phyloP scores from a whole-genome alignment of 2,113 vertebrate genomes.

The Ceratotherium simum region DNA sequence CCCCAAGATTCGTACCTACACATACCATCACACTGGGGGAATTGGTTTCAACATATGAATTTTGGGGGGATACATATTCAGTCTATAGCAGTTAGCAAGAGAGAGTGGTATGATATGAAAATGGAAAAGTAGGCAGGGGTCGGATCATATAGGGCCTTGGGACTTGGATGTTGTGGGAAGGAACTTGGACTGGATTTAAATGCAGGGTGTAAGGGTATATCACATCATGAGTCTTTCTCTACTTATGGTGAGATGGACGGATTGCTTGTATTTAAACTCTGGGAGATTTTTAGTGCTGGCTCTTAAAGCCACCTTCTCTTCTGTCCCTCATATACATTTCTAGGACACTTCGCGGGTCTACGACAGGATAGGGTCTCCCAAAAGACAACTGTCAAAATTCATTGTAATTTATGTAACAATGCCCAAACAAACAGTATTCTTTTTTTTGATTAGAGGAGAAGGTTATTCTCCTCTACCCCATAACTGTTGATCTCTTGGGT shows the following conservation, averaged over 20 bases:
- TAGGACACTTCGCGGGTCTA: not conserved
- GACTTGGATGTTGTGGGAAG: not conserved
- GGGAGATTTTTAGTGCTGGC: conserved; percentile 10
- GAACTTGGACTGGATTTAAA: not conserved
- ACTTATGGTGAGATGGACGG: not conserved
- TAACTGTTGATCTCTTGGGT: not conserved
- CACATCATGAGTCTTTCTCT: not conserved
- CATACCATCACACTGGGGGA: not conserved
- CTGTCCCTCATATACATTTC: not conserved
- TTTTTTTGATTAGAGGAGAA: not conserved
- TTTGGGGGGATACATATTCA: not conserved
- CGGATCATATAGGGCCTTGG: not conserved
- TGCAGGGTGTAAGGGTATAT: not conserved
- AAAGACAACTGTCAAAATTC: not conserved
- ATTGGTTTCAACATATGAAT: not conserved
- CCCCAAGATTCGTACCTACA: not conserved
- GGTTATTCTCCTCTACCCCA: not conserved
- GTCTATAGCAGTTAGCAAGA: not conserved
- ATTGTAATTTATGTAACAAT: not conserved
- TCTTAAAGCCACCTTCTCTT: not conserved
- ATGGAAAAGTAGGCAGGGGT: not conserved
- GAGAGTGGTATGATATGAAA: not conserved
- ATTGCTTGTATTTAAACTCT: not conserved
- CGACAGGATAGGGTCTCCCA: not conserved
- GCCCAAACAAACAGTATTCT: not conserved